These are phyloP conservation scores for cat (Felis catus) DNA, from an alignment of 2,113 vertebrate species.

Conservation along the genomic window F.catus_Fca126_mat1.0 CM031416.1:99272001-99272500, in stretches of 20 bases:
- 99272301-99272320: neutral
- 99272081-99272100: too few species aligned
- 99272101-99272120: too few species aligned
- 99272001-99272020: neutral
- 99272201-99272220: too few species aligned
- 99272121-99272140: too few species aligned
- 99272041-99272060: neutral
- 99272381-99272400: neutral
- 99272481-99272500: neutral
- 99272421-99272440: neutral
- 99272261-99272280: neutral
- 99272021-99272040: neutral
- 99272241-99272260: too few species aligned
- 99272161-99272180: too few species aligned
- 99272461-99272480: neutral
- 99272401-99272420: neutral
- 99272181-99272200: too few species aligned
- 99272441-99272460: neutral
- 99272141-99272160: too few species aligned
- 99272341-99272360: neutral
- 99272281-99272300: neutral
- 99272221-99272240: too few species aligned
- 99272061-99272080: neutral
- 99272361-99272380: neutral
- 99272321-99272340: neutral